Evolutionary conservation across 2,113 vertebrate species (phyloP).

Genomic region (Fukomys damarensis): DNA sequence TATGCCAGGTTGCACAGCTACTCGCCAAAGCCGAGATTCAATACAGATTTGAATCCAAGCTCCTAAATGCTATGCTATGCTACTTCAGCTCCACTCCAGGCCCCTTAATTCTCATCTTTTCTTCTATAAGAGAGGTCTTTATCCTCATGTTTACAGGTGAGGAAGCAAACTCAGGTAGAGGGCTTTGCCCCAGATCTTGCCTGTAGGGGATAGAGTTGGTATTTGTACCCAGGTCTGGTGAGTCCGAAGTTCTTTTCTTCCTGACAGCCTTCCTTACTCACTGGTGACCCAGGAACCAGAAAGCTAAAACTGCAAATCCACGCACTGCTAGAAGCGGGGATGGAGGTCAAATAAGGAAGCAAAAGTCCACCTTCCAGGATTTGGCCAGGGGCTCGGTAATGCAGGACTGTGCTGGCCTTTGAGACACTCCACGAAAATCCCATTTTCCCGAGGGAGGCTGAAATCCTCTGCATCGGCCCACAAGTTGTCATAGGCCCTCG

Average conservation of each 20-base stretch:
- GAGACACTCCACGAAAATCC: no score
- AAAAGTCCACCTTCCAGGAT: neutral
- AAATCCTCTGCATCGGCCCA: neutral
- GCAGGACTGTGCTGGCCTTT: neutral
- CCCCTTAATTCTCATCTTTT: neutral
- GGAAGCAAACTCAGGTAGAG: neutral
- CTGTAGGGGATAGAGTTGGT: neutral
- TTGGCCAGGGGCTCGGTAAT: neutral
- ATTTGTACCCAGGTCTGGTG: neutral
- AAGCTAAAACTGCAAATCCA: neutral
- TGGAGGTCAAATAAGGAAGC: neutral
- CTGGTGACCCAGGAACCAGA: neutral
- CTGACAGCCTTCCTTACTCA: neutral
- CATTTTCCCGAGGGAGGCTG: fast-evolving
- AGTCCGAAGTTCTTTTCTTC: neutral
- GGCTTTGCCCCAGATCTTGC: neutral
- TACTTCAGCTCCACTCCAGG: neutral
- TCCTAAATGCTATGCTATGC: fast-evolving
- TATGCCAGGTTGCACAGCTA: neutral
- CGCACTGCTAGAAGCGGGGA: neutral
- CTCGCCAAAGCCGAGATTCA: neutral
- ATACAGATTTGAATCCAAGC: neutral
- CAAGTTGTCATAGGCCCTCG: neutral
- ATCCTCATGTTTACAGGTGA: neutral
- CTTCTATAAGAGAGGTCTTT: neutral